These are phyloP conservation scores for Antechinus stuartii DNA, from an alignment of 2,113 vertebrate genomes.

Conservation along the genomic window DNA sequence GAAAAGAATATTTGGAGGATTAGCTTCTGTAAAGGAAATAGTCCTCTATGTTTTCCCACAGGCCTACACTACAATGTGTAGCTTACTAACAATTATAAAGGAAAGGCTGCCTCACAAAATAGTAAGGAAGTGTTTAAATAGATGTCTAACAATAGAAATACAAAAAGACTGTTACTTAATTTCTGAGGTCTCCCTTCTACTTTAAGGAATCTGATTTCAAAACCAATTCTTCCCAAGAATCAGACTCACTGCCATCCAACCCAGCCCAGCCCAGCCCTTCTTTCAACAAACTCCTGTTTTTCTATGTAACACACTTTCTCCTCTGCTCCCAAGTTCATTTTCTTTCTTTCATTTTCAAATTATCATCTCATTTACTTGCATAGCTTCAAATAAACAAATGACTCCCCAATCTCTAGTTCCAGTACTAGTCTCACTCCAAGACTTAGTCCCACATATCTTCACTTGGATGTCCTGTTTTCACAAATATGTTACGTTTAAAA, in stretches of 20 bases:
- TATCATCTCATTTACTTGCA: background rate
- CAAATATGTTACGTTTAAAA: slow-evolving; percentile 27
- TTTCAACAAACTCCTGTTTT: background rate
- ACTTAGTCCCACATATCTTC: slow-evolving; percentile 16
- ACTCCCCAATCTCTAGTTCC: slow-evolving; percentile 3
- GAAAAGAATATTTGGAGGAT: background rate
- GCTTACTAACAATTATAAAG: background rate
- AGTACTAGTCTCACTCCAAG: slow-evolving; percentile 39
- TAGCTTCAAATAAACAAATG: background rate
- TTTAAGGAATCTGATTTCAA: background rate
- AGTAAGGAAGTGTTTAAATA: background rate
- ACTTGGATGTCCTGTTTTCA: background rate
- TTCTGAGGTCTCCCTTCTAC: background rate
- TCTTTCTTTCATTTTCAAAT: background rate
- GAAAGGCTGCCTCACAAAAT: background rate
- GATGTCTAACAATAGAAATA: background rate
- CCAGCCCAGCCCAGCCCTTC: background rate
- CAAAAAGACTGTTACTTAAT: background rate
- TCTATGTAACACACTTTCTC: background rate
- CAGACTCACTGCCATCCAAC: no score
- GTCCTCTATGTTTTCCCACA: background rate
- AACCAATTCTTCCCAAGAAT: no score
- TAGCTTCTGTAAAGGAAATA: background rate
- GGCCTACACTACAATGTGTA: background rate
- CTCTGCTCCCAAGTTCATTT: background rate